These are phyloP conservation scores for Zygogramma bicolorata DNA, from an alignment of 2,888 invertebrate species.

Conservation along the genomic window DNA sequence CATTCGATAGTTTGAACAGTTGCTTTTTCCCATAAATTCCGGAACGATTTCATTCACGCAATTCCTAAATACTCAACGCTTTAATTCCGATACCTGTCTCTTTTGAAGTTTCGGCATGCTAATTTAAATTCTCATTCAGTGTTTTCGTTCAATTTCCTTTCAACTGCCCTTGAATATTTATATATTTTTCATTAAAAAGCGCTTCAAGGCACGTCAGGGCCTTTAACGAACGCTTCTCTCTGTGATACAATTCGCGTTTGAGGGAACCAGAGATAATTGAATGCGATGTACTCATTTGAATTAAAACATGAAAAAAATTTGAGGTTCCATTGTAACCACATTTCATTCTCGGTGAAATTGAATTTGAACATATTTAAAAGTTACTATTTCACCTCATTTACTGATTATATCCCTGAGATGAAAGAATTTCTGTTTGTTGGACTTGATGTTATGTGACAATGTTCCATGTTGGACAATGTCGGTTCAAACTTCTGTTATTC, in stretches of 20 bases:
- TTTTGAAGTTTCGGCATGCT: slow-evolving; percentile 23
- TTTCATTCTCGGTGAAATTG: not conserved
- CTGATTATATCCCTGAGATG: too few relatives aligned
- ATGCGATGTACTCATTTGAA: slow-evolving; percentile 29
- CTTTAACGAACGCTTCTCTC: slow-evolving; percentile 36
- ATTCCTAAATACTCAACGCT: not conserved
- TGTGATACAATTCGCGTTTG: slow-evolving; percentile 27
- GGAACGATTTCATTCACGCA: not conserved
- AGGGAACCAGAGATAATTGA: slow-evolving; percentile 30
- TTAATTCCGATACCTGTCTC: not conserved
- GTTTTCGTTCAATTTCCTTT: slow-evolving; percentile 45
- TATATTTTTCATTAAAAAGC: slow-evolving; percentile 42
- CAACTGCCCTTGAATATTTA: slow-evolving; percentile 43
- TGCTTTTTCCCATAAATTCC: not conserved
- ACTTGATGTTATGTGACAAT: too few relatives aligned
- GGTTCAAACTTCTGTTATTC: too few relatives aligned
- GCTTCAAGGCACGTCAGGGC: slow-evolving; percentile 25
- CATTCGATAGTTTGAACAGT: not conserved
- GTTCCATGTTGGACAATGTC: too few relatives aligned
- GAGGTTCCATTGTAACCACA: not conserved
- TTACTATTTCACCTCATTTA: too few relatives aligned
- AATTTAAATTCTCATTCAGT: slow-evolving; percentile 36
- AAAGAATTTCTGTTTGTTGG: too few relatives aligned
- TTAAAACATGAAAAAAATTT: slow-evolving; percentile 20
- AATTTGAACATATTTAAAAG: too few relatives aligned